These are phyloP conservation scores for Pelagia noctiluca DNA, from an alignment of 30 jellyfish, hydroid and myxozoan genomes.

Conservation along the genomic window DNA sequence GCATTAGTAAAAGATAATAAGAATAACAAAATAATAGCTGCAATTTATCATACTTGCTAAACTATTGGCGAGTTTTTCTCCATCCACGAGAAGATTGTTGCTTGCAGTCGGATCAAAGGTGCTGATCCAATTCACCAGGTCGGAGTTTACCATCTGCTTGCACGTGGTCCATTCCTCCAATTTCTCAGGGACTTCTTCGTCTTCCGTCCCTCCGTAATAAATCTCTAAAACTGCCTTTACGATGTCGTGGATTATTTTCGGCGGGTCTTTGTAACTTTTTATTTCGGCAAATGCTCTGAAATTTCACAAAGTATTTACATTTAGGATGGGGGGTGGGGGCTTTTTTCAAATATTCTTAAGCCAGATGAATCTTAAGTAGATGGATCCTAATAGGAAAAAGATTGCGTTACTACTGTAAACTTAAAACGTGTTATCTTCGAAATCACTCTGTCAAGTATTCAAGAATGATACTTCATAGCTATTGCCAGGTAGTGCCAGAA, in stretches of 20 bases:
- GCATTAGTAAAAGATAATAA: background rate
- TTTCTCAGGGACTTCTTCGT: slow-evolving; percentile 59
- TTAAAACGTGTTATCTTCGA: too few species aligned
- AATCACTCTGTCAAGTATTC: too few species aligned
- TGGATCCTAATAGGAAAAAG: too few species aligned
- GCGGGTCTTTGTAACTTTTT: slow-evolving; percentile 91
- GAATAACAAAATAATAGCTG: too few species aligned
- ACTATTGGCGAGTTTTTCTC: slow-evolving; percentile 70
- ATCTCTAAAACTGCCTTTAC: slow-evolving; percentile 86
- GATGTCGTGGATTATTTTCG: slow-evolving; percentile 89
- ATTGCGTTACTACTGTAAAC: too few species aligned
- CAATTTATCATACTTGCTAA: slow-evolving; percentile 65
- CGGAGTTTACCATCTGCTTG: slow-evolving; percentile 76
- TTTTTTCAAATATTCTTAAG: too few species aligned
- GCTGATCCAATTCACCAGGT: slow-evolving; percentile 87
- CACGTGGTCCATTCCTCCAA: slow-evolving; percentile 87
- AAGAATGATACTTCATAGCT: too few species aligned
- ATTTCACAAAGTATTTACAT: too few species aligned
- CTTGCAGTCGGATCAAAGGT: slow-evolving; percentile 91
- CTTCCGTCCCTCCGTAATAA: slow-evolving; percentile 74
- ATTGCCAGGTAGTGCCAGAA: too few species aligned
- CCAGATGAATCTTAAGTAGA: too few species aligned
- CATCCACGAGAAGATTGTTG: slow-evolving; percentile 55
- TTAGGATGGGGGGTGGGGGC: too few species aligned
- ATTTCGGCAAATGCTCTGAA: slow-evolving; percentile 91